phyloP scores from a whole-genome alignment of 2,888 invertebrate genomes.

The Bugulina stolonifera region DNA sequence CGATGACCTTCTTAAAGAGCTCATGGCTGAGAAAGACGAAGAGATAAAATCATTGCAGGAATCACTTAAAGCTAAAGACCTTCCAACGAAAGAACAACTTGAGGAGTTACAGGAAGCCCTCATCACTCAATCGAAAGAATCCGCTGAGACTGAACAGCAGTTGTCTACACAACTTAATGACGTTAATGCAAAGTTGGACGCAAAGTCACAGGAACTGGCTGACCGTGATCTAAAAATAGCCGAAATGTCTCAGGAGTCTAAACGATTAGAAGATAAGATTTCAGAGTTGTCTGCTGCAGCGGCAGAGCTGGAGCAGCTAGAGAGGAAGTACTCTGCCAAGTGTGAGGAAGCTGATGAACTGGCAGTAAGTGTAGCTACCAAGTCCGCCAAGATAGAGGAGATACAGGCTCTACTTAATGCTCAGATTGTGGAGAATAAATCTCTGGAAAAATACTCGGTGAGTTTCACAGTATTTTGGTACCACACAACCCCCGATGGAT shows the following conservation, averaged over 20 bases:
- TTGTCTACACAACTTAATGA: neutral
- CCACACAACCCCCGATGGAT: no score
- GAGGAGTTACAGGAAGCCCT: neutral
- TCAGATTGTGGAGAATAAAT: neutral
- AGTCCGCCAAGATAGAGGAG: constrained; percentile 21
- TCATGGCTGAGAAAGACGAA: neutral
- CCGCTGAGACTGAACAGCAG: neutral
- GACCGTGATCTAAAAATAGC: neutral
- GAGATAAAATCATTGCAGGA: neutral
- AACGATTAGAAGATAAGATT: neutral
- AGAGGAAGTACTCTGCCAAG: neutral
- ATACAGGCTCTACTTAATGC: neutral
- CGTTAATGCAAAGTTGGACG: neutral
- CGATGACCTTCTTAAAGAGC: neutral
- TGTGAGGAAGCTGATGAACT: neutral
- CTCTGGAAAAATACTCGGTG: constrained; percentile 3
- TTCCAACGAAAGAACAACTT: neutral
- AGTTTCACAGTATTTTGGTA: no score
- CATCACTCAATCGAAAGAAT: neutral
- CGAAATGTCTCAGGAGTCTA: neutral
- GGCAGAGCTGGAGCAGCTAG: neutral
- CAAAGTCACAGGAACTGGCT: neutral
- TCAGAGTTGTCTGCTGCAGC: neutral
- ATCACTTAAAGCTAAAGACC: neutral
- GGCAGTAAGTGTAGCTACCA: neutral